Conservation (phyloP, 2,113 vertebrate genomes). For the Etheostoma cragini region DNA sequence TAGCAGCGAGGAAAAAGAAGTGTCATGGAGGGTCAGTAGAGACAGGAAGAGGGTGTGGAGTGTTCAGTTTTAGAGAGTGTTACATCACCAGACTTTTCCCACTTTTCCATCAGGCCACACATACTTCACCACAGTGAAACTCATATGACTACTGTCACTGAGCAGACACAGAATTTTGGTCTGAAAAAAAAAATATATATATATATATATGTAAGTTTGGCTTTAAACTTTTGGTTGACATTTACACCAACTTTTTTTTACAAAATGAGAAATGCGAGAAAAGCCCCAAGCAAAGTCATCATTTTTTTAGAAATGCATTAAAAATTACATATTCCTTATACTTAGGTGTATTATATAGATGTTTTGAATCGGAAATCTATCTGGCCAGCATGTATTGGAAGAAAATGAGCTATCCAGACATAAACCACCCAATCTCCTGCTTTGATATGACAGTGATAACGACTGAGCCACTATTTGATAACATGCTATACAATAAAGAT, state of each 20-base stretch:
- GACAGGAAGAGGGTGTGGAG: conserved; percentile 75
- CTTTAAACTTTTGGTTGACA: conserved; percentile 9
- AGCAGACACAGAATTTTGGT: conserved; percentile 23
- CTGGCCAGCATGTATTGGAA: neutral
- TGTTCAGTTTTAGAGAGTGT: conserved; percentile 62
- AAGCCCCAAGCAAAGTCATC: conserved; percentile 10
- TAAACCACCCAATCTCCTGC: conserved; percentile 14
- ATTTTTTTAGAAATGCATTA: conserved; percentile 23
- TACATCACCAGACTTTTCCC: conserved; percentile 81
- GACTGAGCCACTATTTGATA: neutral
- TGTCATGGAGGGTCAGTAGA: conserved; percentile 55
- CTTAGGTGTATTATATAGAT: conserved; percentile 5
- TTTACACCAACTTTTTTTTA: conserved; percentile 16
- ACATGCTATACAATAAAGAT: neutral
- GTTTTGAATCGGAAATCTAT: conserved; percentile 1
- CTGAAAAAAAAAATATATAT: too few relatives aligned
- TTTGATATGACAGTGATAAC: conserved; percentile 1
- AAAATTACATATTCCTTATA: conserved; percentile 9
- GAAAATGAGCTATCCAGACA: conserved; percentile 13
- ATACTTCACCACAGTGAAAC: conserved; percentile 56
- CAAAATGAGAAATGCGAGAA: conserved; percentile 6
- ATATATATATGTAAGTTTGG: too few relatives aligned
- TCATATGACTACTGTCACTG: conserved; percentile 19
- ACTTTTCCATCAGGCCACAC: conserved; percentile 73
- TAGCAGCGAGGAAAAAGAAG: conserved; percentile 56